Evolutionary conservation across 2,113 vertebrate species (phyloP), one percentile per base, ranked within the genome.

Genomic region (Pogona vitticeps): DNA sequence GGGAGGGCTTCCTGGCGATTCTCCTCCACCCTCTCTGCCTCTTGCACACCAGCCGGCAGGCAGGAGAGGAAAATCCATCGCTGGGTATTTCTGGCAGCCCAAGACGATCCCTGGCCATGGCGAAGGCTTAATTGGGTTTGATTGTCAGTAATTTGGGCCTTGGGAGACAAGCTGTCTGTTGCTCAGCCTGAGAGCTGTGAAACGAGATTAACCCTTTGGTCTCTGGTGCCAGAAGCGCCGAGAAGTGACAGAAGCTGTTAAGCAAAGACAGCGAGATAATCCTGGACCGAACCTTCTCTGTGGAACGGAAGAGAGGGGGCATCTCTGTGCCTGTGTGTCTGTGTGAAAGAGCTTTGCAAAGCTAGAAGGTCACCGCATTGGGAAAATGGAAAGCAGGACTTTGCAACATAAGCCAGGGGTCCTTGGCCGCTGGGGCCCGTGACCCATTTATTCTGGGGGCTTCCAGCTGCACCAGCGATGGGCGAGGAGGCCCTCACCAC

Each of bases 51-150:
- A 52, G 40, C 23, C 7, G 6, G 65, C 23, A 26, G 23, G 26
- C 5, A 0, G 3, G 56, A 9, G 58, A 40, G 65, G 33, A 26
- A 42, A 79, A 46, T 61, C 77, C 65, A 78, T 68, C 2, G 15
- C 10, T 73, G 85, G 59, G 72, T 46, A 33, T 80, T 80, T 86
- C 77, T 80, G 85, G 28, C 85, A 79, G 28, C 76, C 58, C 5
- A 65, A 40, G 84, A 6, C n/a, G 76, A 6, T 5, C n/a, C 14
- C 23, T 38, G 77, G 77, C 52, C 85, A 31, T 28, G 26, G 56
- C 77, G 6, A 26, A 72, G 67, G 77, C 59, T 68, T 80, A 80
- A 86, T 73, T 86, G 85, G 77, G 36, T 28, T 61, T 86, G 77
- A 80, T 61, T 42, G 85, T 42, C 85, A 80, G 76, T 73, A 72